Evolutionary conservation across 2,113 vertebrate species (phyloP).

Genomic region (Neotragus pygmaeus): DNA sequence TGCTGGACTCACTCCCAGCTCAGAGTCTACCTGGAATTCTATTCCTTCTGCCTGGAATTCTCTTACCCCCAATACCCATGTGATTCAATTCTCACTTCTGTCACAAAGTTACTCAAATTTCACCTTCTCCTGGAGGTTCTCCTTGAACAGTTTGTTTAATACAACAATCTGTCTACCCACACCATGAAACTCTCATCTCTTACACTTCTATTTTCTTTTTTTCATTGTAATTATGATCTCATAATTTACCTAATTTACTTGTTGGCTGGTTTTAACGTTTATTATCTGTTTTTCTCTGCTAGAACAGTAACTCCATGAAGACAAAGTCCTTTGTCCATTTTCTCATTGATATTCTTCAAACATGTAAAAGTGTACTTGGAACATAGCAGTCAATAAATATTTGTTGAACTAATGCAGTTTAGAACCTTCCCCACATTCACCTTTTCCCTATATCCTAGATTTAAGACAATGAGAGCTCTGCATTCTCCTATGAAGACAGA

Average conservation of each 20-base stretch:
- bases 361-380: not conserved
- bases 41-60: not conserved
- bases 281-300: not conserved
- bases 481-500: not conserved
- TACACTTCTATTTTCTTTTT: not conserved
- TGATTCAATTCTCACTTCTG: not conserved
- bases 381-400: not conserved
- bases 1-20: not conserved
- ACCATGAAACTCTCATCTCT: not conserved
- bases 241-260: not conserved
- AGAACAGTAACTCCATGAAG: not conserved
- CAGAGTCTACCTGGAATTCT: not conserved
- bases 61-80: not conserved
- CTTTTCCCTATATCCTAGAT: not conserved
- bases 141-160: not conserved
- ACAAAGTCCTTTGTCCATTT: not conserved
- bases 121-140: not conserved
- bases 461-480: not conserved
- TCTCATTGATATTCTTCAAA: not conserved
- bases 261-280: not conserved
- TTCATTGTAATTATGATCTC: not conserved
- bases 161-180: not conserved
- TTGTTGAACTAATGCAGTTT: not conserved
- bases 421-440: not conserved
- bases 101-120: not conserved